Percentiles rank a stretch among this genome's conserved stretches.
phyloP scores from a whole-genome alignment of 2,113 vertebrate species.

The Pyxicephalus adspersus region DNA sequence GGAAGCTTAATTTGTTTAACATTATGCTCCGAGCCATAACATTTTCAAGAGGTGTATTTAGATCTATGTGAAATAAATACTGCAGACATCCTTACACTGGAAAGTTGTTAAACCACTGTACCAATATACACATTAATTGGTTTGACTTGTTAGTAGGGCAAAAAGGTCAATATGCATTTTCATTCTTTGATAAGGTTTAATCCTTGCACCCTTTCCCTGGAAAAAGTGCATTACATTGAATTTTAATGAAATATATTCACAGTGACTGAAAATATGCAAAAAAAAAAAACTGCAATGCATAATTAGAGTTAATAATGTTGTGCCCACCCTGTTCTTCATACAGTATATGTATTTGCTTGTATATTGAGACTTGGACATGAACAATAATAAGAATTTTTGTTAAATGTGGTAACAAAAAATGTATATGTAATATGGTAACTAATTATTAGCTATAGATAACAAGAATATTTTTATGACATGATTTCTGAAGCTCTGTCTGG shows the following conservation, averaged over 20 bases:
- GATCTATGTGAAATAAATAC: conserved; percentile 26
- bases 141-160: conserved; percentile 12
- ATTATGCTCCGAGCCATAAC: conserved; percentile 28
- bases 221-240: neutral
- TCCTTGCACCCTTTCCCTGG: neutral
- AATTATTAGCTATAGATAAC: no score
- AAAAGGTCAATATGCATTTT: conserved; percentile 30
- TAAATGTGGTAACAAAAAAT: no score
- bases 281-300: neutral
- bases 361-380: no score
- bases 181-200: conserved; percentile 18
- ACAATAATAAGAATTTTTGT: no score
- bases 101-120: conserved; percentile 24
- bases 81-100: neutral
- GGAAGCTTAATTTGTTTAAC: conserved; percentile 20
- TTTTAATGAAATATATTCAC: neutral
- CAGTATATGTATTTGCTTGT: no score
- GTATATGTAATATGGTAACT: no score
- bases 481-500: no score
- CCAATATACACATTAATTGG: conserved; percentile 30
- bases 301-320: neutral
- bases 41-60: conserved; percentile 20
- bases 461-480: no score
- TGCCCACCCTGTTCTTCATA: neutral
- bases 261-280: neutral